A percentile compares a stretch with the other conserved stretches of the same genome.
phyloP scores from a whole-genome alignment of 2,113 vertebrate genomes.

The Aegithalos caudatus region DNA sequence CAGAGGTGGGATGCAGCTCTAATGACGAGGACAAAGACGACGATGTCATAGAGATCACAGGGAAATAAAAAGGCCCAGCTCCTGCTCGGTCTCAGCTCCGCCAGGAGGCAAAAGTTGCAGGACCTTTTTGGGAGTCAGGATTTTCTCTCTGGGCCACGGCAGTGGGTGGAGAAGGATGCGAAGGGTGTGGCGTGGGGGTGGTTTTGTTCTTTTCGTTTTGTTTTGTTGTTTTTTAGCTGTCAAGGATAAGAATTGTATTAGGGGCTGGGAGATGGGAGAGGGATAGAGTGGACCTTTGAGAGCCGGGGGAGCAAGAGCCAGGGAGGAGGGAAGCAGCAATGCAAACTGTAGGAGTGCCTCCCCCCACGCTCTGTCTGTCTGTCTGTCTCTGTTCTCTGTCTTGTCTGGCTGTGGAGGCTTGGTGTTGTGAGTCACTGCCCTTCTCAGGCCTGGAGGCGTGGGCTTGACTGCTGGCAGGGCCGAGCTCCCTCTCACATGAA shows the following conservation, averaged over 20 bases:
- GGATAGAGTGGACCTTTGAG: slow-evolving; percentile 13
- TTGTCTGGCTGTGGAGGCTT: slow-evolving; percentile 41
- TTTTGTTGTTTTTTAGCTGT: slow-evolving; percentile 57
- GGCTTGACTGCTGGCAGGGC: slow-evolving; percentile 57
- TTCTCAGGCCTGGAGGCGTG: slow-evolving; percentile 47
- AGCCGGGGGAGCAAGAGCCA: slow-evolving; percentile 31
- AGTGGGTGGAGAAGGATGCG: slow-evolving; percentile 50
- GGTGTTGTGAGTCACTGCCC: slow-evolving; percentile 28
- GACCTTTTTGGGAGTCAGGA: slow-evolving; percentile 64
- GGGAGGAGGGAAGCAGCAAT: slow-evolving; percentile 38
- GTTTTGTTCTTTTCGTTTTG: neutral
- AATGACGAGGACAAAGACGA: slow-evolving; percentile 96
- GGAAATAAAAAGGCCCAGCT: slow-evolving; percentile 78
- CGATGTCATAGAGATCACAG: slow-evolving; percentile 95
- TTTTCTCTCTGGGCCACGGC: slow-evolving; percentile 44
- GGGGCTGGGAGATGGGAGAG: slow-evolving; percentile 38
- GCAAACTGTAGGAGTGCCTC: slow-evolving; percentile 58
- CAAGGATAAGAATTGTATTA: slow-evolving; percentile 58
- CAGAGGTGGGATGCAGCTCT: slow-evolving; percentile 90
- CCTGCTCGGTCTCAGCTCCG: neutral
- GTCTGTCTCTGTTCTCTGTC: slow-evolving; percentile 68
- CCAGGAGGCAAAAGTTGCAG: slow-evolving; percentile 52
- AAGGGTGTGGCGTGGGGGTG: slow-evolving; percentile 42
- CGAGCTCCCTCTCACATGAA: slow-evolving; percentile 61
- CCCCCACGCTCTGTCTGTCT: slow-evolving; percentile 36